Conservation (phyloP, 2,797 vertebrate species). For the Odontamblyopus rebecca region DNA sequence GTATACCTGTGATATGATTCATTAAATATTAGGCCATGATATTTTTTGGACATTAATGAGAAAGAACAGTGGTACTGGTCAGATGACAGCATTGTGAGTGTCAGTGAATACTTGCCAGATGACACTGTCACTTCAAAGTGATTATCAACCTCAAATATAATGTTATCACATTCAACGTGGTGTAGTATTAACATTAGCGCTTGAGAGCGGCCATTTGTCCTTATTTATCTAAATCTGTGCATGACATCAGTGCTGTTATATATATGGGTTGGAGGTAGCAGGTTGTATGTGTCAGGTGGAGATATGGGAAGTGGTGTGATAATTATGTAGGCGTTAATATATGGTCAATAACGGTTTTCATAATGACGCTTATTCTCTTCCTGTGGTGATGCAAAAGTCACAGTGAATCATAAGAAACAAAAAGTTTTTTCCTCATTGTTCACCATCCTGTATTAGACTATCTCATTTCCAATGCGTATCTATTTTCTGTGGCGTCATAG, state of each 20-base stretch:
- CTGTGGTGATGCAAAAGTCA: constrained; percentile 53
- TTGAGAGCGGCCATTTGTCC: constrained; percentile 25
- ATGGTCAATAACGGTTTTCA: constrained; percentile 66
- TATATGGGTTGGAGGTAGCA: constrained; percentile 59
- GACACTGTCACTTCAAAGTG: constrained; percentile 4
- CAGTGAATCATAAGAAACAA: constrained; percentile 58
- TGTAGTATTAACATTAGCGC: constrained; percentile 26
- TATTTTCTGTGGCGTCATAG: neutral
- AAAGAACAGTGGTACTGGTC: constrained; percentile 13
- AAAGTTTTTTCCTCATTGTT: constrained; percentile 18
- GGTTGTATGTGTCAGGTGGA: constrained; percentile 69
- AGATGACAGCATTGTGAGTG: constrained; percentile 36
- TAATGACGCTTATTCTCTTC: constrained; percentile 58
- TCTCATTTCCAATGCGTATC: neutral
- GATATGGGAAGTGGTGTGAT: constrained; percentile 64
- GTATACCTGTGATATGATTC: too few species aligned
- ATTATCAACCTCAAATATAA: constrained; percentile 18
- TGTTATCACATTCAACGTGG: constrained; percentile 33
- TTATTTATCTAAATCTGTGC: constrained; percentile 32
- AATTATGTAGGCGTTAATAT: constrained; percentile 71
- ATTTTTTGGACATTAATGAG: too few species aligned
- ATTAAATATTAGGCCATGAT: too few species aligned
- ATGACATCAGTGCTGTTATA: constrained; percentile 34
- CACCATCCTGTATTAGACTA: neutral
- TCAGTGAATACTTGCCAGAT: constrained; percentile 22